Evolutionary conservation across 2,888 invertebrate species (phyloP).

Genomic region (Orthosia incerta): DNA sequence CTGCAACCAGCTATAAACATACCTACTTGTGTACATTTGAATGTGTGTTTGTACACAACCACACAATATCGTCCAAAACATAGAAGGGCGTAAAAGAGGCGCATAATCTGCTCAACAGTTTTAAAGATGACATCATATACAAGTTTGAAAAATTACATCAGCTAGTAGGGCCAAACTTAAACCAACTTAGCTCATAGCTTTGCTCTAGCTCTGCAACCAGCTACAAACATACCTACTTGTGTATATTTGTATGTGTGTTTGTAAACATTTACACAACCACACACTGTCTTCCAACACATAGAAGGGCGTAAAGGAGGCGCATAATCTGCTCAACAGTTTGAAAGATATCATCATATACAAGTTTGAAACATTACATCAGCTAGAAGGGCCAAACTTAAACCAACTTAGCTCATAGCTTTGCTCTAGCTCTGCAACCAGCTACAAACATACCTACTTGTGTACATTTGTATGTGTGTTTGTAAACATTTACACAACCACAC

Average conservation of each 20-base stretch:
- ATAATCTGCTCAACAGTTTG: too few relatives aligned
- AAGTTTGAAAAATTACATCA: too few relatives aligned
- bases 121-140: too few relatives aligned
- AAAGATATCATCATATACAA: too few relatives aligned
- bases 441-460: neutral
- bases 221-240: neutral
- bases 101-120: conserved; percentile 66
- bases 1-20: neutral
- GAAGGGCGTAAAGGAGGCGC: conserved; percentile 75
- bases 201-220: too few relatives aligned
- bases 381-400: too few relatives aligned
- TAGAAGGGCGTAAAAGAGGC: conserved; percentile 73
- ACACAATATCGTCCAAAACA: conserved; percentile 19
- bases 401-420: too few relatives aligned
- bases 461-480: neutral
- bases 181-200: too few relatives aligned
- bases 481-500: conserved; percentile 10
- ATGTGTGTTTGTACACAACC: neutral
- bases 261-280: conserved; percentile 1
- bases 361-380: too few relatives aligned
- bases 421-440: too few relatives aligned
- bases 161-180: too few relatives aligned
- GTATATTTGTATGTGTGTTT: neutral
- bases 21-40: too few relatives aligned
- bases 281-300: conserved; percentile 29